phyloP scores from a whole-genome alignment of 2,888 invertebrate species.

The Ochropacha duplaris region DNA sequence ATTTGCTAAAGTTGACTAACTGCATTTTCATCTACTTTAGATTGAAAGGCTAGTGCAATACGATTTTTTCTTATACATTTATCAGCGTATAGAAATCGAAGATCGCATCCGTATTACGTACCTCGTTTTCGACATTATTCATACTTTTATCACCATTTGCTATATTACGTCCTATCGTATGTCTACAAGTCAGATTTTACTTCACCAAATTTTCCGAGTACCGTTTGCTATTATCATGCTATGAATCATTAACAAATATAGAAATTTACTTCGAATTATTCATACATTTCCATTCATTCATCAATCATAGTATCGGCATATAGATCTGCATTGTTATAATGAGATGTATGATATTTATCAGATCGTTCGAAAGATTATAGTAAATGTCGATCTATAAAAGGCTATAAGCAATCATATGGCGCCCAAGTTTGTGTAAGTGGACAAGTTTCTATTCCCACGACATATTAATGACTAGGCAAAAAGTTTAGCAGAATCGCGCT shows the following conservation, averaged over 20 bases:
- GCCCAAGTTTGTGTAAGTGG: constrained; percentile 5
- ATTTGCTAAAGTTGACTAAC: background rate
- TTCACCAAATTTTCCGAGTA: background rate
- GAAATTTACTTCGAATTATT: background rate
- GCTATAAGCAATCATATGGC: background rate
- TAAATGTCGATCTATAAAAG: background rate
- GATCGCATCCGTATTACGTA: no score
- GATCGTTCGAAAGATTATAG: background rate
- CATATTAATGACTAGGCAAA: constrained; percentile 75
- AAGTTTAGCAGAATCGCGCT: constrained; percentile 63
- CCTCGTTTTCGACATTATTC: no score
- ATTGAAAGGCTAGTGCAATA: no score
- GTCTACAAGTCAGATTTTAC: background rate
- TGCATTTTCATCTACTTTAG: background rate
- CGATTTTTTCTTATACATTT: no score
- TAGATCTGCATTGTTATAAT: background rate
- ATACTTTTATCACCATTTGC: no score
- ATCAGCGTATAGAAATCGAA: no score
- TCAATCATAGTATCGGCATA: background rate
- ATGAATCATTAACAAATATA: background rate
- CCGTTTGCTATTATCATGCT: background rate
- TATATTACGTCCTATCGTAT: no score
- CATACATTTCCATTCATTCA: background rate
- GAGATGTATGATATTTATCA: background rate
- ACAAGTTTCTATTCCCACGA: constrained; percentile 63